Base-by-base conservation (phyloP, 92 coral and sea anemone species). In the Umimayanthus chanpuru region DNA sequence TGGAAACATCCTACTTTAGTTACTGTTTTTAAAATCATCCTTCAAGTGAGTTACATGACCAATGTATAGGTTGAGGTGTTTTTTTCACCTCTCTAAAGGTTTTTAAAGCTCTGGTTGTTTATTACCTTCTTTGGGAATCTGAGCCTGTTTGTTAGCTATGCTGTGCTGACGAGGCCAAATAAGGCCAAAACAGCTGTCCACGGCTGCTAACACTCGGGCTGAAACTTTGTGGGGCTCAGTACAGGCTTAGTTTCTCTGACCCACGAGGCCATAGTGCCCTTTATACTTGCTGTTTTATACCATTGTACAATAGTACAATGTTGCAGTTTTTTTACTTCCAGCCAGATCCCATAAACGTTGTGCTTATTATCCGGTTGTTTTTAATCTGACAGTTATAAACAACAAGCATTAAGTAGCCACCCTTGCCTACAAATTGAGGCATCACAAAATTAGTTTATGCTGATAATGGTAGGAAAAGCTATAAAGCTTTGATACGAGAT, bases 1-100 rank as follows among this genome's bases (percentile, higher is more conserved):
- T 3, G 71, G 21, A 65, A 10, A 65, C 1, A 65, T 32, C 71
- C 4, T 65, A 65, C 71, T 65, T 65, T 65, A 65, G 23, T 26
- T 65, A 65, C 21, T 65, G 71, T 65, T 65, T 65, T 65, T 9
- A 65, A 65, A 65, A 65, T 65, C 71, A 65, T 65, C 71, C 71
- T 65, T 65, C 4, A 65, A 65, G 71, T 65, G 71, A 65, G 71
- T 65, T 65, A 65, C 71, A 65, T 65, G 71, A 65, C 71, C 71
- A 14, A 65, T 65, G 71, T 65, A 3, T 65, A 65, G 21, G 15
- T 65, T 65, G 70, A 32, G 36, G 36, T 32, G 36, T 32, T 32
- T 32, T 32, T 32, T 32, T 32, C 36, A 32, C 36, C 36, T 32
- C 36, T 32, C 36, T 32, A 32, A 32, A 32, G 36, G 36, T 32